Conservation (phyloP, 1,140 invertebrate species). For the Liolophura sinensis region DNA sequence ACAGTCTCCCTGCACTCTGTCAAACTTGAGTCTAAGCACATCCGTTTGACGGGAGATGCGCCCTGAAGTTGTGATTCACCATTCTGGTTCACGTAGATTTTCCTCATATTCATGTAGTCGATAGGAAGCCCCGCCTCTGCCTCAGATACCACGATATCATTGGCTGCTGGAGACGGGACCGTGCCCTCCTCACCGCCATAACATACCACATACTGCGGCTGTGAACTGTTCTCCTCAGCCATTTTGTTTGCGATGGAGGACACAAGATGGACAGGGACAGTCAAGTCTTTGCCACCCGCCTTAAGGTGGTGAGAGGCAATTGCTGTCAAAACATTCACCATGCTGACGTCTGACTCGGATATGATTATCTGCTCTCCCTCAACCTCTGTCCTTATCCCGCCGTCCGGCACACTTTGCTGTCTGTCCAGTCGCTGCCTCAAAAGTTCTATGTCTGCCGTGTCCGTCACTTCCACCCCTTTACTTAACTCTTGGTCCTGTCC, state of each 20-base stretch:
- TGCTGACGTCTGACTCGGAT: slow-evolving; percentile 20
- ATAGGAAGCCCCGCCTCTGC: slow-evolving; percentile 10
- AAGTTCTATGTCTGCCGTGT: background rate
- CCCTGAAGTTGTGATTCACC: background rate
- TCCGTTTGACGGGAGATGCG: background rate
- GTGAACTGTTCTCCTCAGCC: background rate
- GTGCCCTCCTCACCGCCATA: slow-evolving; percentile 25
- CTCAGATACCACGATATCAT: slow-evolving; percentile 31
- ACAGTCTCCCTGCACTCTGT: slow-evolving; percentile 2
- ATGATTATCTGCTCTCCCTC: slow-evolving; percentile 3
- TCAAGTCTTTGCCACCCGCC: background rate
- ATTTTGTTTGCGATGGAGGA: background rate
- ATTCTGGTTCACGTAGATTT: slow-evolving; percentile 2
- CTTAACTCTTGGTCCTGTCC: slow-evolving; percentile 4
- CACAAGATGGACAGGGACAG: background rate
- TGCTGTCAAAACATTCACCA: slow-evolving; percentile 38
- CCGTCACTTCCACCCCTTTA: background rate
- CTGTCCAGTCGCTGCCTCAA: background rate
- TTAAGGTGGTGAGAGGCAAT: slow-evolving; percentile 37
- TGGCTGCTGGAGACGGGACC: slow-evolving; percentile 23
- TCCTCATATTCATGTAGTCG: slow-evolving; percentile 13
- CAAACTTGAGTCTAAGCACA: slow-evolving; percentile 3
- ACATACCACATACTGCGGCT: slow-evolving; percentile 34
- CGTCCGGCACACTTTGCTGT: background rate
- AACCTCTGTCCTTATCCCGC: background rate